phyloP scores from a whole-genome alignment of 2,888 invertebrate species.

The Eubasilissa splendida region DNA sequence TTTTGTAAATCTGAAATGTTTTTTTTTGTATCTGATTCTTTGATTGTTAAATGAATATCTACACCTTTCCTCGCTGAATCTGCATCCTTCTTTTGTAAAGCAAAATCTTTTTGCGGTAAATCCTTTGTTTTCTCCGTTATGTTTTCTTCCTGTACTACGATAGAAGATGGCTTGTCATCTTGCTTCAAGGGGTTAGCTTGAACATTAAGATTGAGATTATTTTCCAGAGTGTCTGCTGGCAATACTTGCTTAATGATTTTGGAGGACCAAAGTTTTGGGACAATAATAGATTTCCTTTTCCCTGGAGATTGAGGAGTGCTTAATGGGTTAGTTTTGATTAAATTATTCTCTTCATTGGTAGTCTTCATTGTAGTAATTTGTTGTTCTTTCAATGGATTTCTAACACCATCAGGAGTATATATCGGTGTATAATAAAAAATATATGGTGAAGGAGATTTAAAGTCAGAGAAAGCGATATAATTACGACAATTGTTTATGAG shows the following conservation, averaged over 20 bases:
- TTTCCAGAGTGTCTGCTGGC: not conserved
- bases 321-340: slow-evolving; percentile 55
- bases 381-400: slow-evolving; percentile 1
- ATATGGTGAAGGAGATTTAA: slow-evolving; percentile 43
- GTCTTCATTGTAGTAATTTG: slow-evolving; percentile 60
- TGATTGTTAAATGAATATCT: not conserved
- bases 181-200: not conserved
- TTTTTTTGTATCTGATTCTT: not conserved
- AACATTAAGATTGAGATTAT: slow-evolving; percentile 5
- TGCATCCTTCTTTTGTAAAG: not conserved
- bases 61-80: slow-evolving; percentile 18
- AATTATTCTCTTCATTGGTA: slow-evolving; percentile 51
- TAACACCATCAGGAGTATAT: slow-evolving; percentile 53
- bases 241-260: not conserved
- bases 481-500: slow-evolving; percentile 66
- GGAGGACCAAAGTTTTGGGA: not conserved
- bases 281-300: slow-evolving; percentile 56
- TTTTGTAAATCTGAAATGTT: slow-evolving; percentile 5
- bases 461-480: slow-evolving; percentile 64
- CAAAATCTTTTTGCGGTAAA: too few species aligned
- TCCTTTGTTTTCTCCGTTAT: not conserved
- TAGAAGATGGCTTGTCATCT: not conserved
- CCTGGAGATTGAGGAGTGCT: slow-evolving; percentile 53
- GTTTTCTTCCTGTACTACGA: not conserved
- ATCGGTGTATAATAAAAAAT: slow-evolving; percentile 51